Base-by-base conservation (phyloP, 1,140 invertebrate species). In the Arion vulgaris region DNA sequence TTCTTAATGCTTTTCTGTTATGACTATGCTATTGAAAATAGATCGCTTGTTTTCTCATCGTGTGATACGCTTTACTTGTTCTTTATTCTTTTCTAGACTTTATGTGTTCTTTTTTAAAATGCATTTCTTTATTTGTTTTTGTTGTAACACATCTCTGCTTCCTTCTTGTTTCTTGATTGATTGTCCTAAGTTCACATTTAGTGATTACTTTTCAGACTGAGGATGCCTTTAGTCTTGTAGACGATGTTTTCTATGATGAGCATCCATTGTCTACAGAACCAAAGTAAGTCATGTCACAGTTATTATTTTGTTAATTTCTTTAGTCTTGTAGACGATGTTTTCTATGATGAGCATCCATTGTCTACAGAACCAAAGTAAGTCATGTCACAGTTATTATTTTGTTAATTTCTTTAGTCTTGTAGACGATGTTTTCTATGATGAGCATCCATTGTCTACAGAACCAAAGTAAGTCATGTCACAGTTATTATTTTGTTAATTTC, bases 191-290 rank as follows among this genome's bases (percentile, higher is more conserved):
- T 45, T 45, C n/a, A 45, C 5, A 45, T 15, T 45, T 45, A 7
- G 41, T 45, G 41, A 45, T 57, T 17, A 80, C n/a, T 28, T 41
- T 41, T 45, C 78, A 71, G 78, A 28, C 74, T 69, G 86, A 88
- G 5, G 89, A 90, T 86, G 86, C 84, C 23, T 85, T 88, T 49
- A 90, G 88, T 84, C 80, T 90, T 34, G 88, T 89, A 26, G 89
- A 90, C 86, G 89, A 90, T 89, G 89, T 90, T 0, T 90, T 90
- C 73, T 90, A 87, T 84, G 89, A 90, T 86, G 89, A 90, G 45
- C 23, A 38, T 26, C 34, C 49, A 57, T 17, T 26, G 15, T 39
- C 68, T 41, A 38, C 62, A 17, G 68, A n/a, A 62, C 5, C 74
- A 19, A 38, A 26, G 74, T 72, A 72, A n/a, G 23, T 5, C 28